These are phyloP conservation scores for Halcyon senegalensis DNA, from an alignment of 2,113 vertebrate genomes.

Conservation along the genomic window DNA sequence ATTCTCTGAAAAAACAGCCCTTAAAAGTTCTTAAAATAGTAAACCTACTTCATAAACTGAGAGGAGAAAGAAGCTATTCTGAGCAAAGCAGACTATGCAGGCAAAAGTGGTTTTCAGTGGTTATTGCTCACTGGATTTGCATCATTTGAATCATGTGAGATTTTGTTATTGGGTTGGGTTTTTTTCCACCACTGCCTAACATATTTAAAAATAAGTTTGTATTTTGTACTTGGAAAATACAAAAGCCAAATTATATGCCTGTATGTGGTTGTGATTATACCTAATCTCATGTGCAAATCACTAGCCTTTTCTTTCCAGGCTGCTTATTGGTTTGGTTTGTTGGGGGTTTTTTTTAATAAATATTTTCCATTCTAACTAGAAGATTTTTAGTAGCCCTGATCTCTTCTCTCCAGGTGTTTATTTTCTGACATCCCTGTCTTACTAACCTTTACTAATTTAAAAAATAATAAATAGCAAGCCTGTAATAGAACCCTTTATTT, in stretches of 20 bases:
- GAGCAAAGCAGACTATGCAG: not conserved
- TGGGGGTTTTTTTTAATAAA: not conserved
- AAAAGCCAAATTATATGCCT: not conserved
- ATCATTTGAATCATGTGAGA: not conserved
- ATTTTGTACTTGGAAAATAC: not conserved
- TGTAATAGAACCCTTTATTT: not conserved
- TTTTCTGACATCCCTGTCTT: not conserved
- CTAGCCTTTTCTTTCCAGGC: not conserved
- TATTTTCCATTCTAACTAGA: not conserved
- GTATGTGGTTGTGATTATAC: not conserved
- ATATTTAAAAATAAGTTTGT: not conserved
- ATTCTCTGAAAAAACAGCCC: not conserved
- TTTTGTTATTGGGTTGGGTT: not conserved
- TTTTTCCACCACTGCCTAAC: not conserved
- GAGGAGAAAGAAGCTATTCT: not conserved
- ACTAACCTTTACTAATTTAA: not conserved
- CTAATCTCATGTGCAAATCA: not conserved
- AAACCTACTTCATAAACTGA: accelerated
- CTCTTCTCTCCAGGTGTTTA: not conserved
- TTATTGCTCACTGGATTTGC: not conserved
- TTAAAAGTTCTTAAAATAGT: not conserved
- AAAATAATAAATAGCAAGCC: not conserved
- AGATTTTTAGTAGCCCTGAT: not conserved
- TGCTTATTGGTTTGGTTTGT: not conserved
- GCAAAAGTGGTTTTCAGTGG: not conserved